Conservation (phyloP, 1,140 invertebrate species). For the Pseudoatta argentina region DNA sequence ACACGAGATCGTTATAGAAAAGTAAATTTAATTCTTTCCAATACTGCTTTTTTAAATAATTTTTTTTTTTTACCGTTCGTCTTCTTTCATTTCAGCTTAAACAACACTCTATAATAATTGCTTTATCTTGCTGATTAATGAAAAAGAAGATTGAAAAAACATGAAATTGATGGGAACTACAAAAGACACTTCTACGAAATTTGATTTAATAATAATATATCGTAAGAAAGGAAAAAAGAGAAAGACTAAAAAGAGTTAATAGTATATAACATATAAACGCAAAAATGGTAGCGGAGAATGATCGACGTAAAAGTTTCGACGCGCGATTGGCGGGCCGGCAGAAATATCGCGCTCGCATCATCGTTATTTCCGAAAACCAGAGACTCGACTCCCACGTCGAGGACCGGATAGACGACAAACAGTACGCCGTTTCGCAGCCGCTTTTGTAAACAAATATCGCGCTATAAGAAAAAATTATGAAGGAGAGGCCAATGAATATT, state of each 20-base stretch:
- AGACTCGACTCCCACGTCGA: constrained; percentile 56
- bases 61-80: not conserved
- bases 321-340: constrained; percentile 61
- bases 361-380: constrained; percentile 76
- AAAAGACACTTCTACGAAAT: not conserved
- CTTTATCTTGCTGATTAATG: not conserved
- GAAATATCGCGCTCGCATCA: constrained; percentile 71
- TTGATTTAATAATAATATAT: not conserved
- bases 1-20: not conserved
- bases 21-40: not conserved
- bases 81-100: not conserved
- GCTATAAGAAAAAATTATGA: not conserved
- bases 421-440: constrained; percentile 26
- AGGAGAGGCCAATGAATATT: not conserved
- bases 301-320: constrained; percentile 62
- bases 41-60: not conserved
- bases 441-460: constrained; percentile 55
- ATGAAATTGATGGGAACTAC: not conserved
- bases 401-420: constrained; percentile 73
- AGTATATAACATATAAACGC: not conserved
- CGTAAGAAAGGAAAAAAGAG: not conserved
- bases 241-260: constrained; percentile 5
- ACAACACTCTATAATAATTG: not conserved
- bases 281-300: constrained; percentile 39
- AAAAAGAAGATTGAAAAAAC: not conserved